These are phyloP conservation scores for Pogonocichla stellata DNA, from an alignment of 2,113 vertebrate genomes.

Conservation along the genomic window DNA sequence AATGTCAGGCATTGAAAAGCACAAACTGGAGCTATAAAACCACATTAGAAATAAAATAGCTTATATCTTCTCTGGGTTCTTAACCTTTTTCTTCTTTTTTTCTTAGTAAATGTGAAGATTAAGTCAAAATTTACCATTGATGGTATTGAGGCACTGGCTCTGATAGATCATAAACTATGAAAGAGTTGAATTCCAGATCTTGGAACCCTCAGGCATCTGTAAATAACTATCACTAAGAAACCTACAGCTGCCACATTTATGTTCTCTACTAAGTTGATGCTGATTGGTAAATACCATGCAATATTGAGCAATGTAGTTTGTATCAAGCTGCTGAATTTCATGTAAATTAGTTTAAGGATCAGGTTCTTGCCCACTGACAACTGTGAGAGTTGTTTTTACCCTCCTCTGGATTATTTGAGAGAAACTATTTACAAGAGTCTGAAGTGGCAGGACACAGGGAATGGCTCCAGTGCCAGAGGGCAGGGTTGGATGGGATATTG, in stretches of 20 bases:
- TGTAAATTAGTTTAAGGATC: neutral
- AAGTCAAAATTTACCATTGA: constrained; percentile 1
- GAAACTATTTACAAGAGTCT: neutral
- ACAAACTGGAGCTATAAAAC: constrained; percentile 14
- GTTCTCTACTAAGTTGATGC: neutral
- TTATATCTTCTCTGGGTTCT: neutral
- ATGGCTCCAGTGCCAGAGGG: neutral
- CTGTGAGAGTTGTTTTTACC: neutral
- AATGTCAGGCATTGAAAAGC: constrained; percentile 58
- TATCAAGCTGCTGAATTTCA: neutral
- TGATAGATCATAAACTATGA: neutral
- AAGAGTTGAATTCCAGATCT: neutral
- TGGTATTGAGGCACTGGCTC: neutral
- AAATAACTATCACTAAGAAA: neutral
- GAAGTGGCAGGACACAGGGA: neutral
- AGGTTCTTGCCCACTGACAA: neutral
- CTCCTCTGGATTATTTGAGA: neutral
- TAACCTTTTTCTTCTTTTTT: neutral
- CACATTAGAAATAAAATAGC: constrained; percentile 33
- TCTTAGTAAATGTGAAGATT: constrained; percentile 17
- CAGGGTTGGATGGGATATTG: neutral
- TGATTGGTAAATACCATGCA: neutral
- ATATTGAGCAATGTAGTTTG: neutral
- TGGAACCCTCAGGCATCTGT: neutral
- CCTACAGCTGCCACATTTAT: neutral